Base-by-base conservation (phyloP, 2,797 vertebrate species). In the Poecilia velifera region DNA sequence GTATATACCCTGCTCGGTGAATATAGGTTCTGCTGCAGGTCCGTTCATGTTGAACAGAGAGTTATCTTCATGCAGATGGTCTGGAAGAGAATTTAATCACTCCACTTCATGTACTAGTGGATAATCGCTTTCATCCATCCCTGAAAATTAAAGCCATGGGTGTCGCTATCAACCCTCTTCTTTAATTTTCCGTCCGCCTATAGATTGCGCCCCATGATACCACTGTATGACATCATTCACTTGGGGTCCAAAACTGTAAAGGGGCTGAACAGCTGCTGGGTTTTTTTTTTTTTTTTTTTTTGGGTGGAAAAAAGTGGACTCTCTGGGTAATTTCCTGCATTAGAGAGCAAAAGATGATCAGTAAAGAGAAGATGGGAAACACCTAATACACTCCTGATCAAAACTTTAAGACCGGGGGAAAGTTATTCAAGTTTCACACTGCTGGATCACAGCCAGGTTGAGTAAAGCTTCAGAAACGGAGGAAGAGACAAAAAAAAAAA, bases 291-390 rank as follows among this genome's bases (percentile, higher is more conserved):
- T 16, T 59, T 59, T 6, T 16, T 3, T 39, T 12, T 25, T 70
- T 25, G 20, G 93, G 86, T 90, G 81, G 89, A 91, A 92, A 93
- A 94, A 92, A 92, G 91, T 93, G 87, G 88, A 88, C 87, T 82
- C 84, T 90, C 87, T 88, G 83, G 83, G 83, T 79, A 78, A 84
- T 82, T 73, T 85, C 90, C 89, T 91, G 92, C 86, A 79, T 92
- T 91, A 92, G 85, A 87, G 83, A 85, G 87, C 78, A 81, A 80
- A 1, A 87, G 81, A 77, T 81, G 47, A 88, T 86, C 66, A 78
- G 77, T 84, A 18, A 77, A 78, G 72, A 75, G n/a, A 75, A 76
- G 86, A 79, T 86, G 86, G 85, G 89, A 91, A 87, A 86, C 86
- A 90, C 77, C 88, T 88, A 90, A 84, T 83, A 81, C 68, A 43